Evolutionary conservation across 2,113 vertebrate genomes (phyloP).

Genomic region (Syrmaticus mikado): DNA sequence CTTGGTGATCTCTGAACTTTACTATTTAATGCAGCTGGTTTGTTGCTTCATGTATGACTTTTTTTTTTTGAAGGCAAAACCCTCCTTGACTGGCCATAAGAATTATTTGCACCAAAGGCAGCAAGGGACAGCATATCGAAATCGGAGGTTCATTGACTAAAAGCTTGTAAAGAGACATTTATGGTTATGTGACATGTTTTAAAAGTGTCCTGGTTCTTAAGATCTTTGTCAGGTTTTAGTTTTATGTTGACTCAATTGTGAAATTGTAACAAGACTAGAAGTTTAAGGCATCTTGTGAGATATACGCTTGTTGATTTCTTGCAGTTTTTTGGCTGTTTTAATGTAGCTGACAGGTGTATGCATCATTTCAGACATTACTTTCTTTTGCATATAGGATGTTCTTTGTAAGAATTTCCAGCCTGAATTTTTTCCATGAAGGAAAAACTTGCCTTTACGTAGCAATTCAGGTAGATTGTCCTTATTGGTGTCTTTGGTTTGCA

Average conservation of each 20-base stretch:
- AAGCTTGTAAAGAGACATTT: not conserved
- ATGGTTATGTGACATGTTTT: not conserved
- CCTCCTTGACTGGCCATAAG: not conserved
- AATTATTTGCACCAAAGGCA: not conserved
- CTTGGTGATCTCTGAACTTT: not conserved
- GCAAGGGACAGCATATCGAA: not conserved
- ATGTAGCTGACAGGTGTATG: not conserved
- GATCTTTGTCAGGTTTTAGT: not conserved
- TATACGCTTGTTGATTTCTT: not conserved
- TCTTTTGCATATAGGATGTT: not conserved
- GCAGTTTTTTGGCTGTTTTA: not conserved
- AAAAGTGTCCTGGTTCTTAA: not conserved
- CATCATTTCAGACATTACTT: not conserved
- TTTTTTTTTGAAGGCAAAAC: not conserved
- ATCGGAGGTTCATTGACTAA: not conserved
- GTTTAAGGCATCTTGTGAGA: not conserved
- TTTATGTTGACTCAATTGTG: not conserved
- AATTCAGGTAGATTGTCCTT: not conserved
- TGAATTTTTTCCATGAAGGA: not conserved
- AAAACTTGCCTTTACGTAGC: not conserved
- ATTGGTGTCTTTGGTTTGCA: not conserved
- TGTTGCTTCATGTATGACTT: not conserved
- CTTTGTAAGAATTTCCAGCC: not conserved
- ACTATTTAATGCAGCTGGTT: not conserved
- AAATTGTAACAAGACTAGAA: not conserved